Conservation (phyloP, 2,113 vertebrate genomes). For the Zingel zingel region DNA sequence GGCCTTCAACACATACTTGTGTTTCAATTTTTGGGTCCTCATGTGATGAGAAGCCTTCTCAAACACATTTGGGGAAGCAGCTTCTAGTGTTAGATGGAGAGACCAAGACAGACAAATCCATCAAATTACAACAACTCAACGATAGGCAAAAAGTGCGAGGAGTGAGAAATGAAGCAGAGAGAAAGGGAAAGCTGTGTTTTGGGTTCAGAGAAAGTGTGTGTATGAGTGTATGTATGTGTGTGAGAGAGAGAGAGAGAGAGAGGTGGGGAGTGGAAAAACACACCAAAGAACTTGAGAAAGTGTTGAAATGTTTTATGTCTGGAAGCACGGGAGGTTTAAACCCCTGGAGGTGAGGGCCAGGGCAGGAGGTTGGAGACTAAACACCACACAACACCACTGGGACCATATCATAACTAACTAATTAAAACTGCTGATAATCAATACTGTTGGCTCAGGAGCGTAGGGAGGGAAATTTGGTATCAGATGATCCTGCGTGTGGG, state of each 20-base stretch:
- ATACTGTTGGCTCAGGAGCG: conserved; percentile 58
- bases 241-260: conserved; percentile 2
- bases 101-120: conserved; percentile 9
- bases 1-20: conserved; percentile 47
- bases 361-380: conserved; percentile 70
- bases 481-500: conserved; percentile 50
- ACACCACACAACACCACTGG: conserved; percentile 64
- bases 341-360: conserved; percentile 68
- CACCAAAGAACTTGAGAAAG: conserved; percentile 80
- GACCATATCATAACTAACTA: conserved; percentile 57
- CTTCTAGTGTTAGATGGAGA: conserved; percentile 14
- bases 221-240: conserved; percentile 7
- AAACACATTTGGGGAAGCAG: conserved; percentile 36
- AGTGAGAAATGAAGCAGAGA: conserved; percentile 27
- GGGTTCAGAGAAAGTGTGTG: conserved; percentile 45
- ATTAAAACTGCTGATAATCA: conserved; percentile 74
- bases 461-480: conserved; percentile 47
- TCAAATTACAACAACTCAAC: conserved; percentile 28
- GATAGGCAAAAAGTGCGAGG: background rate
- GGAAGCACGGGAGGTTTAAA: conserved; percentile 70
- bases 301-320: conserved; percentile 83
- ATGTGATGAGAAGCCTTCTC: conserved; percentile 33
- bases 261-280: conserved; percentile 75
- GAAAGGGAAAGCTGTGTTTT: conserved; percentile 31
- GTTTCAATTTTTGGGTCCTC: conserved; percentile 43